Conservation (phyloP, 2,888 invertebrate species). For the Dusona sp. region DNA sequence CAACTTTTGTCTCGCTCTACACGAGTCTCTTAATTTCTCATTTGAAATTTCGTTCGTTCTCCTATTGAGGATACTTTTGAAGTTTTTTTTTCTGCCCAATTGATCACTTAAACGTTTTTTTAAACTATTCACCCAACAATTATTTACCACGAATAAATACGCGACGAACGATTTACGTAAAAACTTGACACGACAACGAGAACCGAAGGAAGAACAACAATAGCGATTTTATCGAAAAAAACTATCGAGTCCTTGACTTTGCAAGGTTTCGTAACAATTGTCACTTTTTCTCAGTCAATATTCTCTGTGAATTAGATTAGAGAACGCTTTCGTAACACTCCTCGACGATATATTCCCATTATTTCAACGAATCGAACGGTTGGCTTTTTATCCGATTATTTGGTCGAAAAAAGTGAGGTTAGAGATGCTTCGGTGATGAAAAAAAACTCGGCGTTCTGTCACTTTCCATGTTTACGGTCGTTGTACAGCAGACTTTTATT, state of each 20-base stretch:
- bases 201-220: not conserved
- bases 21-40: not conserved
- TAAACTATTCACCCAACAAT: not conserved
- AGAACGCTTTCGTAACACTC: conserved; percentile 7
- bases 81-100: not conserved
- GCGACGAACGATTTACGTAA: not conserved
- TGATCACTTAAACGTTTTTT: not conserved
- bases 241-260: not conserved
- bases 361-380: conserved; percentile 38
- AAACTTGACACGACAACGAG: conserved; percentile 4
- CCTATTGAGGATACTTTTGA: not conserved
- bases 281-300: conserved; percentile 4
- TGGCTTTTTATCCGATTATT: not conserved
- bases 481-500: not conserved
- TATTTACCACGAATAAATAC: not conserved
- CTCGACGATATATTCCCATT: conserved; percentile 16
- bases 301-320: not conserved
- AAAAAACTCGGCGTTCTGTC: conserved; percentile 75
- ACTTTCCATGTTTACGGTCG: conserved; percentile 75
- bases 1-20: not conserved
- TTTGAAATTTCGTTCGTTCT: not conserved
- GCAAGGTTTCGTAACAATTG: conserved; percentile 2
- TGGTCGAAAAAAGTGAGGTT: conserved; percentile 35
- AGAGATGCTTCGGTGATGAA: conserved; percentile 21
- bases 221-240: not conserved